Conservation (phyloP, 2,888 invertebrate genomes). For the Synanthedon vespiformis region DNA sequence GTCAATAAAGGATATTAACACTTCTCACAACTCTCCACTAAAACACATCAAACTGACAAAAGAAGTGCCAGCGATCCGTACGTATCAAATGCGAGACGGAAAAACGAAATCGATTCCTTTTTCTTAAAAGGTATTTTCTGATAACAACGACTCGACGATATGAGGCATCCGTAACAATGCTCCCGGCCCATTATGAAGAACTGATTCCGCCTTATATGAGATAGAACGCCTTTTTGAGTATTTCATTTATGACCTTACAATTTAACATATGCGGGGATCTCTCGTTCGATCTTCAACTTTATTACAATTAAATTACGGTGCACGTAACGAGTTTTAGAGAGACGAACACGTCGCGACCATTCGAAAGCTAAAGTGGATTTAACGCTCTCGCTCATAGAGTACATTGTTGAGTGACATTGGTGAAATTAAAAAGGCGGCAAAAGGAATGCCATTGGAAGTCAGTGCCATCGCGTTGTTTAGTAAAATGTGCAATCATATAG, state of each 20-base stretch:
- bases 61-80: neutral
- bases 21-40: no score
- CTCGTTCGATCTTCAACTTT: neutral
- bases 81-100: conserved; percentile 7
- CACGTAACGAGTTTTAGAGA: neutral
- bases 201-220: conserved; percentile 46
- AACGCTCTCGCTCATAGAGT: neutral
- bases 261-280: conserved; percentile 14
- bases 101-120: conserved; percentile 17
- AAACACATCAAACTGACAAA: neutral
- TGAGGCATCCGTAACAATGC: conserved; percentile 40
- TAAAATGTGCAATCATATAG: conserved; percentile 61
- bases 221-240: conserved; percentile 33
- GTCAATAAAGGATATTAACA: no score
- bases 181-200: conserved; percentile 47
- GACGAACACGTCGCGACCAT: neutral
- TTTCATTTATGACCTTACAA: conserved; percentile 27
- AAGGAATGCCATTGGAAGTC: conserved; percentile 33
- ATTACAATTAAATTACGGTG: neutral
- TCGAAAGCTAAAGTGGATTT: neutral
- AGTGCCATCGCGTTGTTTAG: conserved; percentile 40
- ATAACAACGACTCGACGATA: conserved; percentile 28
- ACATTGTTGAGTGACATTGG: conserved; percentile 8
- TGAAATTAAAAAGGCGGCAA: conserved; percentile 17
- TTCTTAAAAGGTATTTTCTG: conserved; percentile 45